These are phyloP conservation scores for Orthosia cruda DNA, from an alignment of 2,888 invertebrate genomes.

Conservation along the genomic window DNA sequence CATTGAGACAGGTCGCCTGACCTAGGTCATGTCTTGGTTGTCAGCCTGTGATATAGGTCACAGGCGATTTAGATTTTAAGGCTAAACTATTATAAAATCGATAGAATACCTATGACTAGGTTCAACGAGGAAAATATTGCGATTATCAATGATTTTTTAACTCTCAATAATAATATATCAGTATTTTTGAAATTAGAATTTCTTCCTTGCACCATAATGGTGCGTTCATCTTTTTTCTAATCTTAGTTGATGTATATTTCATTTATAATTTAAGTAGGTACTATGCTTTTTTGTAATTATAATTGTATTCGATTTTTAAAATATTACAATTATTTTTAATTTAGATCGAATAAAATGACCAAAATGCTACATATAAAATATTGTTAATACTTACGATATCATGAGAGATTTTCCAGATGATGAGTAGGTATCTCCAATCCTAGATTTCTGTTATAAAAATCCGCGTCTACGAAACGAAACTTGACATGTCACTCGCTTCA, in stretches of 20 bases:
- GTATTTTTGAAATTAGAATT: too few relatives aligned
- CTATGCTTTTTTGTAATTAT: too few relatives aligned
- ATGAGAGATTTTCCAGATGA: conserved; percentile 4
- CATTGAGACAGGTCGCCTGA: conserved; percentile 65
- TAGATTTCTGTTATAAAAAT: conserved; percentile 19
- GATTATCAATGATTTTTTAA: background rate
- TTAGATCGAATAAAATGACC: background rate
- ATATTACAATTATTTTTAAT: background rate
- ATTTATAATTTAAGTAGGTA: too few relatives aligned
- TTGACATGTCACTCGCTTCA: conserved; percentile 26
- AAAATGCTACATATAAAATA: background rate
- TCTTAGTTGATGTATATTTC: too few relatives aligned
- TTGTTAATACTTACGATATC: conserved; percentile 34
- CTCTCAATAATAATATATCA: background rate
- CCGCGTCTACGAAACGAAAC: conserved; percentile 10
- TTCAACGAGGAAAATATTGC: background rate
- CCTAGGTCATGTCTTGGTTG: conserved; percentile 84
- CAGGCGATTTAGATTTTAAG: conserved; percentile 62
- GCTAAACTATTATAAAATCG: conserved; percentile 16
- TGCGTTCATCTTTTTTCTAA: too few relatives aligned
- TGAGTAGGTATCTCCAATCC: conserved; percentile 28
- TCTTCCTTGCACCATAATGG: background rate
- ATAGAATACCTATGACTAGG: background rate
- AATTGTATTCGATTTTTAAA: too few relatives aligned
- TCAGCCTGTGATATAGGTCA: conserved; percentile 83